Percentiles rank a stretch among this genome's conserved stretches.
Evolutionary conservation across 2,797 vertebrate genomes (phyloP).

Genomic region (Siniperca obscura): DNA sequence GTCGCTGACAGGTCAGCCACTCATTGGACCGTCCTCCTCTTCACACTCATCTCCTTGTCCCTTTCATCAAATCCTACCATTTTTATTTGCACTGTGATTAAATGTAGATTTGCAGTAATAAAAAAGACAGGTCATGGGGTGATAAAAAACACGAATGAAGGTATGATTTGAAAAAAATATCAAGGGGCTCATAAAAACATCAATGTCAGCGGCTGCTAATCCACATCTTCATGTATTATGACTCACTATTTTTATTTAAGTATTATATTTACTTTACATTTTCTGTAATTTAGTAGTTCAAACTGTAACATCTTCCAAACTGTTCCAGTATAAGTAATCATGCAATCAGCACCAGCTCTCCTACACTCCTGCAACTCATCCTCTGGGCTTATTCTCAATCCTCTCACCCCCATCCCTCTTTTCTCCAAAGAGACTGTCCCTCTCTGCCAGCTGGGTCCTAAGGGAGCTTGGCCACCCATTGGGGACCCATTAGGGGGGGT

Average conservation of each 20-base stretch:
- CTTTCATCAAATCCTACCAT: slow-evolving; percentile 37
- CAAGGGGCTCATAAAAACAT: slow-evolving; percentile 52
- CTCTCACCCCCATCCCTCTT: slow-evolving; percentile 54
- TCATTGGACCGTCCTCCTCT: slow-evolving; percentile 69
- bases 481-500: slow-evolving; percentile 86
- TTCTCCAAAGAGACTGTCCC: slow-evolving; percentile 54
- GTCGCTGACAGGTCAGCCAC: slow-evolving; percentile 89
- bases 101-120: slow-evolving; percentile 63
- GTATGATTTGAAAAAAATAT: slow-evolving; percentile 54
- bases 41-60: slow-evolving; percentile 24
- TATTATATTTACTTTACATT: background rate
- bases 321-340: too few species aligned
- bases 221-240: background rate
- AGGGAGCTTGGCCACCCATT: slow-evolving; percentile 84
- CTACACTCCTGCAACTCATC: slow-evolving; percentile 32
- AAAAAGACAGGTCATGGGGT: slow-evolving; percentile 56
- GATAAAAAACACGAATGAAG: slow-evolving; percentile 48
- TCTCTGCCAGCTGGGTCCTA: slow-evolving; percentile 76
- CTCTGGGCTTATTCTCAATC: slow-evolving; percentile 47
- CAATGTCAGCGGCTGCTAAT: slow-evolving; percentile 3
- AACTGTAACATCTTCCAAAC: background rate
- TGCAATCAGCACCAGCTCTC: slow-evolving; percentile 7
- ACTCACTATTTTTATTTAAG: background rate
- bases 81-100: slow-evolving; percentile 63
- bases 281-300: background rate